Evolutionary conservation across 2,888 invertebrate species (phyloP), one percentile per base, ranked within the genome.

Genomic region (Torymus aiolomorphi): DNA sequence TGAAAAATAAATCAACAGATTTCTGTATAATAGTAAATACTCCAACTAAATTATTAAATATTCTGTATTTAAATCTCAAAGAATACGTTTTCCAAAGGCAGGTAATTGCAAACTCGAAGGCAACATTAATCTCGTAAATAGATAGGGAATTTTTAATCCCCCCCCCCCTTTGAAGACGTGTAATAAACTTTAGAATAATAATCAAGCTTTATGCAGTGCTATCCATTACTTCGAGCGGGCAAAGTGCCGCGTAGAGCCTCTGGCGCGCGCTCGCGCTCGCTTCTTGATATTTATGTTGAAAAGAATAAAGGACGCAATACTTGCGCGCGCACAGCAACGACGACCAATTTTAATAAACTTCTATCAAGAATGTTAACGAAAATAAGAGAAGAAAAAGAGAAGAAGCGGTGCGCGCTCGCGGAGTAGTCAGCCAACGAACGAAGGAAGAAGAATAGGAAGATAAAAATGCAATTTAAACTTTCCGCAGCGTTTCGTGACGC

Each of bases 391-490:
- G 57, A 65, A 20, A 24, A 24, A 16, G 54, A 42, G 63, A 1
- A 11, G 42, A 54, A n/a, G 49, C n/a, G 18, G 57, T 8, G 31
- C 4, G 3, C 31, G 4, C 2, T 31, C 31, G 31, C 31, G 31
- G 31, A 31, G 20, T 42, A 42, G 42, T 42, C 42, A 42, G 42
- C 42, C 42, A 42, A 42, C 42, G 42, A 42, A 42, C 42, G 20
- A 66, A 13, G 18, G 61, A 49, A 18, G 71, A 71, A 52, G 16
- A 65, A 52, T 4, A 62, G 69, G 73, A 74, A 78, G 81, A 81
- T 76, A 81, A 79, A 78, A 81, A 79, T 79, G 74, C 71, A 77
- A 81, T 81, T 81, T 79, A 77, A 81, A 79, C 70, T 81, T 81
- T 76, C 62, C 74, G 74, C 71, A 62, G 74, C 65, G 70, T 74